A percentile compares a stretch with the other conserved stretches of the same genome.
Evolutionary conservation across 2,113 vertebrate species (phyloP).

Genomic region (Asarcornis scutulata): DNA sequence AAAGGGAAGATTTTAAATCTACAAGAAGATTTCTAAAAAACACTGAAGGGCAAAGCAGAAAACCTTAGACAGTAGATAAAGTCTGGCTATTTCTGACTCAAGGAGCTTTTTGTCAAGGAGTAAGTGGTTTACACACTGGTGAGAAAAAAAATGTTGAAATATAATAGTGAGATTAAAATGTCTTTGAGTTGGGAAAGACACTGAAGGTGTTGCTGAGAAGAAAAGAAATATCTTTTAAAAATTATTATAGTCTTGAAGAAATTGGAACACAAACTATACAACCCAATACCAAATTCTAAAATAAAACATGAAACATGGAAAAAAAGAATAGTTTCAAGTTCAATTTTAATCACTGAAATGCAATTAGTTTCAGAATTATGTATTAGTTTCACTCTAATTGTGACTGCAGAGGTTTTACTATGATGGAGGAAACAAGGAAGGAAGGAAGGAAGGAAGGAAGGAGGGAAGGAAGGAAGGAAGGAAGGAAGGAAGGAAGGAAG

Average conservation of each 20-base stretch:
- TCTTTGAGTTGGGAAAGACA: background rate
- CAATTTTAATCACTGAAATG: background rate
- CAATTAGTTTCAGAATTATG: background rate
- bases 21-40: background rate
- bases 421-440: too few species aligned
- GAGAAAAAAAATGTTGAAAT: background rate
- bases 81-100: background rate
- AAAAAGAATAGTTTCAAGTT: background rate
- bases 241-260: background rate
- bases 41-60: background rate
- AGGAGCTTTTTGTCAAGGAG: background rate
- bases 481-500: too few species aligned
- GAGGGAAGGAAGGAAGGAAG: background rate
- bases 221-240: rapidly evolving
- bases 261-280: background rate
- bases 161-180: background rate
- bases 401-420: too few species aligned
- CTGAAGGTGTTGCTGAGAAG: background rate
- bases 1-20: background rate
- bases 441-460: too few species aligned
- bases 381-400: too few species aligned
- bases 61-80: background rate
- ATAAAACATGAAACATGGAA: background rate
- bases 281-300: background rate
- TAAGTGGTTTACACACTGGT: background rate